These are phyloP conservation scores for Elysia crispata DNA, from an alignment of 2,888 invertebrate species.

Conservation along the genomic window DNA sequence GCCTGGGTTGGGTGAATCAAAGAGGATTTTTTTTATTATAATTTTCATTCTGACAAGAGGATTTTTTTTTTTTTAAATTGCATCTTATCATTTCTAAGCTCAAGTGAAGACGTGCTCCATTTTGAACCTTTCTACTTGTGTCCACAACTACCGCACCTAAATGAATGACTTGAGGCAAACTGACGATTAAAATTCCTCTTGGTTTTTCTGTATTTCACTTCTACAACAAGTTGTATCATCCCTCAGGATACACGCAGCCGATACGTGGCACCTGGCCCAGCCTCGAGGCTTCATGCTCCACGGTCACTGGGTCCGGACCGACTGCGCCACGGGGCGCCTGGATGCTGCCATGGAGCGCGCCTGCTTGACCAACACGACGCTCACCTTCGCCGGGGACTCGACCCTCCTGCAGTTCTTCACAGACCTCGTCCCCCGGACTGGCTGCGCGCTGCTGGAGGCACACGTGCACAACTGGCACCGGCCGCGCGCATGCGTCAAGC, in stretches of 20 bases:
- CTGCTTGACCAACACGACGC: slow-evolving; percentile 17
- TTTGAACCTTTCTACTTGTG: no score
- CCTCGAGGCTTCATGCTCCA: slow-evolving; percentile 12
- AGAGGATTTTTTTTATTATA: no score
- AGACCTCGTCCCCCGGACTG: not conserved
- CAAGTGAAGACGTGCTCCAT: no score
- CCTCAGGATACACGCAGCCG: not conserved
- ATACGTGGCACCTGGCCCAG: not conserved
- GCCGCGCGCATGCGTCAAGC: not conserved
- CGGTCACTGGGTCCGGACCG: not conserved
- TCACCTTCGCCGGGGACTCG: slow-evolving; percentile 18
- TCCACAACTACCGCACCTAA: no score
- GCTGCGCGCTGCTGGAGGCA: not conserved
- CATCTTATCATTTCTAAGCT: no score
- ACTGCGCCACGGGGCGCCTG: not conserved
- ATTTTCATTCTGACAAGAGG: no score
- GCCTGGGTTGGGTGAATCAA: no score
- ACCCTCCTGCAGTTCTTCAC: slow-evolving; percentile 3
- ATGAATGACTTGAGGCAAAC: no score
- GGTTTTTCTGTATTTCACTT: no score
- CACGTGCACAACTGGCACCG: not conserved
- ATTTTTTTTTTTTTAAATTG: no score
- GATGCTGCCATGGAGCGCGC: not conserved
- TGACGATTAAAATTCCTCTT: no score
- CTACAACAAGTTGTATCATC: no score